phyloP scores from a whole-genome alignment of 2,113 vertebrate genomes.

The Antigone vipio region DNA sequence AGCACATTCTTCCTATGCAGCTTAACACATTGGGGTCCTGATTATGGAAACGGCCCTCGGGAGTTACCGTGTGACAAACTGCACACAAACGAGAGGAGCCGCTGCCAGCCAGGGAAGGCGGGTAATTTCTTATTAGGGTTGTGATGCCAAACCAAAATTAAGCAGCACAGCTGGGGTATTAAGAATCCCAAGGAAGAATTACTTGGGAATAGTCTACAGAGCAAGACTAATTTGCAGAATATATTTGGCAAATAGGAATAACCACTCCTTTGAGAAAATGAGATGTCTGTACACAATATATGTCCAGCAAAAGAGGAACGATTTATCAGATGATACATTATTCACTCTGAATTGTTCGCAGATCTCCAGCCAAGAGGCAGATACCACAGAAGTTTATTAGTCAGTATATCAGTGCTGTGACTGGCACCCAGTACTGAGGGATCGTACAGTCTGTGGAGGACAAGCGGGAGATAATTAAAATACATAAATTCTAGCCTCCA shows the following conservation, averaged over 20 bases:
- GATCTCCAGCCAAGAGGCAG: conserved; percentile 2
- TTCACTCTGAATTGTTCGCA: neutral
- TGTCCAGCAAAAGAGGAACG: neutral
- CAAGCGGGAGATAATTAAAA: neutral
- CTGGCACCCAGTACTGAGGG: neutral
- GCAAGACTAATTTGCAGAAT: neutral
- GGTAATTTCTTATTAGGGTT: neutral
- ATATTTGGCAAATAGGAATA: conserved; percentile 8
- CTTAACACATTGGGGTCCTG: neutral
- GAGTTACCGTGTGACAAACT: neutral
- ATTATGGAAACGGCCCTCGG: neutral
- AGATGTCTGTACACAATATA: neutral
- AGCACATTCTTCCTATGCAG: accelerated
- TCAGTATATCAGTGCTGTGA: neutral
- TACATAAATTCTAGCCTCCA: neutral
- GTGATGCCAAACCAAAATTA: neutral
- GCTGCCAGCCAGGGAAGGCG: neutral
- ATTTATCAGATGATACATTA: neutral
- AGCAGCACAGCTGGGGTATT: neutral
- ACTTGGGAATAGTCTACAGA: neutral
- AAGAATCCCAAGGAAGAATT: neutral
- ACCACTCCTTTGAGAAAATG: neutral
- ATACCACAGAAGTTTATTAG: neutral
- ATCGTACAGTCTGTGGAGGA: neutral
- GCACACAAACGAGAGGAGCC: neutral